These are phyloP conservation scores for Tilapia sparmanii DNA, from an alignment of 2,113 vertebrate genomes.

Conservation along the genomic window DNA sequence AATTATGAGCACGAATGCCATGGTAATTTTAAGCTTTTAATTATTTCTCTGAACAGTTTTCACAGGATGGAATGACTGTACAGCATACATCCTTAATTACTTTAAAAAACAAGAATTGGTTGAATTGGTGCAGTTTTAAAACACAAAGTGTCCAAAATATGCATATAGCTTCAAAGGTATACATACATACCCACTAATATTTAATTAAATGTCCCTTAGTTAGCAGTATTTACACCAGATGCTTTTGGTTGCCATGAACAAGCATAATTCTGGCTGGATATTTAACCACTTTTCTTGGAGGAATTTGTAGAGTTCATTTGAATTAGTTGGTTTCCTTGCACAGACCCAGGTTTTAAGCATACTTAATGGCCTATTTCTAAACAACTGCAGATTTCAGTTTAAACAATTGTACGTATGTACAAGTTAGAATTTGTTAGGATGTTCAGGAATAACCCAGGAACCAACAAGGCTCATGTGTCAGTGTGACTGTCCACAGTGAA, in stretches of 20 bases:
- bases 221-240: accelerated
- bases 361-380: not conserved
- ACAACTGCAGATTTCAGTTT: not conserved
- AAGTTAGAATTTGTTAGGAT: not conserved
- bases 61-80: not conserved
- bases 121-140: not conserved
- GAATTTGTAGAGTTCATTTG: not conserved
- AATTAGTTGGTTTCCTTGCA: not conserved
- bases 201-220: not conserved
- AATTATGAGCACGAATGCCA: not conserved
- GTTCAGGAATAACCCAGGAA: not conserved
- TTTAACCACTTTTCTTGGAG: not conserved
- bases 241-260: not conserved
- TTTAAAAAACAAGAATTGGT: not conserved
- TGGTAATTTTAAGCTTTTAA: not conserved
- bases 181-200: not conserved
- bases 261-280: not conserved
- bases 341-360: not conserved
- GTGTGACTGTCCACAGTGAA: not conserved
- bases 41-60: not conserved
- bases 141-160: not conserved
- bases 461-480: not conserved
- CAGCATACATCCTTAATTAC: not conserved
- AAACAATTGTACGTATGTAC: not conserved
- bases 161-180: not conserved